Base-by-base conservation (phyloP, 2,888 invertebrate species). In the Falcaria lacertinaria region DNA sequence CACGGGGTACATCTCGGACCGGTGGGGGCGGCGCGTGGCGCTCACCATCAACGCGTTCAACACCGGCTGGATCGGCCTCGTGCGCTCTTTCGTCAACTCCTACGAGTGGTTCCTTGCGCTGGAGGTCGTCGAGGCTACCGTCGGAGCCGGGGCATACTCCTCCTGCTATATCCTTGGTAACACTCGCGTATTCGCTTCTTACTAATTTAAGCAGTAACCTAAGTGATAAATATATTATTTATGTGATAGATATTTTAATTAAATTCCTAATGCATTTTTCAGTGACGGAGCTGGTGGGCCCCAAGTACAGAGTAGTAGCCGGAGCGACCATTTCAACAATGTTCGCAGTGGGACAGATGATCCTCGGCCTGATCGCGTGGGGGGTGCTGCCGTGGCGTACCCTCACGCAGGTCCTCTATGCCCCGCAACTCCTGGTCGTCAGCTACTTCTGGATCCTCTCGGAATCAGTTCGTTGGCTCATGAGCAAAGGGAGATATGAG, bases 201-300 rank as follows among this genome's bases (percentile, higher is more conserved):
- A 22, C 22, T 28, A 11, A 28, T 28, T 28, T 28, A 28, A 3
- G 28, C 4, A 4, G 14, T 33, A 2, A 7, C 4, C n/a, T 3
- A 14, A 13, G 2, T 33, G 3, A 33, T 15, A 13, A 33, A 15
- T 1, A 33, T 4, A 15, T 33, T 3, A 15, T 7, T 2, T 33
- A n/a, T 41, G 2, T 8, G 16, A 17, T 32, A 32, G 16, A 28
- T 32, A 36, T 17, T 8, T 41, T 11, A 4, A 22, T 40, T 32
- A 32, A 32, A 42, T 15, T 19, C 15, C 19, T n/a, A n/a, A n/a
- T n/a, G n/a, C n/a, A n/a, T n/a, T n/a, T 84, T 86, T 16, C 79
- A 94, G 94, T 93, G 33, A 92, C 95, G 57, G 96, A 96, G 77
- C 78, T 96, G 56, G 95, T 95, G 0, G 95, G 95, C 0, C 94